Evolutionary conservation across 2,113 vertebrate species (phyloP).

Genomic region (Apteryx mantelli): DNA sequence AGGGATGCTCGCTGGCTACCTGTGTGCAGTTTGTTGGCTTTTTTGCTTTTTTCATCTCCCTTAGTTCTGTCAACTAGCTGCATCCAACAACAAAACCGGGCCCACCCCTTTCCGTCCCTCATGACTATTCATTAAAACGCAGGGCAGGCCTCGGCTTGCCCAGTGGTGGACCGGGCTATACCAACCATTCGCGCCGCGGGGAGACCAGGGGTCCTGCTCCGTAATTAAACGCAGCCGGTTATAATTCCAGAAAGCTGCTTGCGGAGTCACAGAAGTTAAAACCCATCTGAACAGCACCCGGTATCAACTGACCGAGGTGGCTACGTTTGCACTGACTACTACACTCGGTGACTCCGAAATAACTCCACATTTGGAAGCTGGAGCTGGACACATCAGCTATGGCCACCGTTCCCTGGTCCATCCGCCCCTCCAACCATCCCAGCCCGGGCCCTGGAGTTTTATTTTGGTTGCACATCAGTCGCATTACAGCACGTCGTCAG

Average conservation of each 20-base stretch:
- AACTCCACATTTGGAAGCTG: not conserved
- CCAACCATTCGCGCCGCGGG: constrained; percentile 73
- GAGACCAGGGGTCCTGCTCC: constrained; percentile 38
- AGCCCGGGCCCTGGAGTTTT: not conserved
- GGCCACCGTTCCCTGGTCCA: not conserved
- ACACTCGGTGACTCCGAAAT: not conserved
- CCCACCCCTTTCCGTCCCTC: constrained; percentile 84
- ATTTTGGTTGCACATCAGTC: not conserved
- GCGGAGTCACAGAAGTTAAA: rapidly evolving
- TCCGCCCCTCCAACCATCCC: too few relatives aligned
- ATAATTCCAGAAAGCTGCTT: not conserved
- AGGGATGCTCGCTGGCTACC: constrained; percentile 34
- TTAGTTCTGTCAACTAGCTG: constrained; percentile 85
- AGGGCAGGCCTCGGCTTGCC: constrained; percentile 92
- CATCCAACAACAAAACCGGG: constrained; percentile 91
- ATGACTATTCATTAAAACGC: constrained; percentile 90
- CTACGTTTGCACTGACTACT: rapidly evolving
- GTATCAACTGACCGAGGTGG: rapidly evolving
- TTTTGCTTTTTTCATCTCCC: constrained; percentile 75
- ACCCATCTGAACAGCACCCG: not conserved
- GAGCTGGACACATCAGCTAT: too few relatives aligned
- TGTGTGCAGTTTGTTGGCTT: constrained; percentile 64
- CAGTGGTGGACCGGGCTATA: constrained; percentile 80
- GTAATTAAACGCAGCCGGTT: not conserved
- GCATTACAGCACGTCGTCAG: not conserved